Evolutionary conservation across 2,888 invertebrate genomes (phyloP).

Genomic region (Diaphora mendica): DNA sequence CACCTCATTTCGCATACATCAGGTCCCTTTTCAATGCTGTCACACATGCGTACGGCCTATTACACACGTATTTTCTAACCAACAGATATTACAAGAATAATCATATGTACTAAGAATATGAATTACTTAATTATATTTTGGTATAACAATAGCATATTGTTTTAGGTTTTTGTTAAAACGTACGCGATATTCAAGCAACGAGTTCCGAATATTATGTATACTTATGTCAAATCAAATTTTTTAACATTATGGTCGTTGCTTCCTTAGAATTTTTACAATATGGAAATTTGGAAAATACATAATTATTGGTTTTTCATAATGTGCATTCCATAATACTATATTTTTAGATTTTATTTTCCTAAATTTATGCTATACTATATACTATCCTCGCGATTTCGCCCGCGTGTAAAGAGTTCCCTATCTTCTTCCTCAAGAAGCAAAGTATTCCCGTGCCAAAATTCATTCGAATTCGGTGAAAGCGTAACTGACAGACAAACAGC

Average conservation of each 20-base stretch:
- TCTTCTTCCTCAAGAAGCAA: too few relatives aligned
- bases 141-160: conserved; percentile 25
- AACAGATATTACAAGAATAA: conserved; percentile 14
- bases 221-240: background rate
- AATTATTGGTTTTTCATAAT: background rate
- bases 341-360: background rate
- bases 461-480: too few relatives aligned
- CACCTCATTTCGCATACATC: background rate
- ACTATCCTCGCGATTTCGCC: too few relatives aligned
- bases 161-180: conserved; percentile 14
- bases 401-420: too few relatives aligned
- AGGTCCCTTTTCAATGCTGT: background rate
- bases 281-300: too few relatives aligned
- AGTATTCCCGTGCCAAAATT: too few relatives aligned
- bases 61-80: conserved; percentile 6
- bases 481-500: too few relatives aligned
- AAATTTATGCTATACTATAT: too few relatives aligned
- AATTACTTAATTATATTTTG: conserved; percentile 16
- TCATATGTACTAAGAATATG: conserved; percentile 17
- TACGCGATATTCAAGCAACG: conserved; percentile 19
- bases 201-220: conserved; percentile 17
- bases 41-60: background rate
- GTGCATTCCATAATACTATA: background rate
- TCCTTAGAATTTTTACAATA: too few relatives aligned
- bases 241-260: background rate